phyloP scores from a whole-genome alignment of 2,113 vertebrate species.

The Gasterosteus aculeatus region DNA sequence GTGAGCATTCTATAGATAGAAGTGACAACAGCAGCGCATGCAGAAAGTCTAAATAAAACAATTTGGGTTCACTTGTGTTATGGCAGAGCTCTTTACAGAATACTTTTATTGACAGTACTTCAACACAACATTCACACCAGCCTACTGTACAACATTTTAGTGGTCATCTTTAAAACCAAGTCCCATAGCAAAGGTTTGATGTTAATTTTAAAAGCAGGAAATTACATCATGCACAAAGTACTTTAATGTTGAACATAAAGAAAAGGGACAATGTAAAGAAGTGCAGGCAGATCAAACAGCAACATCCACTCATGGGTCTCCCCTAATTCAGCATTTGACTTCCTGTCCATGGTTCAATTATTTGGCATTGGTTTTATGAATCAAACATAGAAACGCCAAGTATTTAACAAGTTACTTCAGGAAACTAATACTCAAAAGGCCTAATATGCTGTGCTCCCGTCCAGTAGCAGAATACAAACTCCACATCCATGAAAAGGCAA shows the following conservation, averaged over 20 bases:
- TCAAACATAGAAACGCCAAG: background rate
- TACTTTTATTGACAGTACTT: conserved; percentile 76
- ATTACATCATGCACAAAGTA: conserved; percentile 58
- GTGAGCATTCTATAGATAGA: background rate
- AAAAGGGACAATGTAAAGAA: background rate
- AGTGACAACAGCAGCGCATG: background rate
- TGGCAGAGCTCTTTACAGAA: conserved; percentile 46
- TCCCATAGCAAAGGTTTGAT: conserved; percentile 45
- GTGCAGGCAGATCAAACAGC: conserved; percentile 28
- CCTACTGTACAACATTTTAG: conserved; percentile 58
- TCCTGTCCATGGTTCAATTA: conserved; percentile 23
- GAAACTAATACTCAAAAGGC: background rate
- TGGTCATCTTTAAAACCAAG: conserved; percentile 54
- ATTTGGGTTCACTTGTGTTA: background rate
- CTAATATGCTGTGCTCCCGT: background rate
- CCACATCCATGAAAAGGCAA: background rate
- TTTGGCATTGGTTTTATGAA: conserved; percentile 45
- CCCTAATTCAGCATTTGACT: background rate
- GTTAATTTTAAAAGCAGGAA: conserved; percentile 33
- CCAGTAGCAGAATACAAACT: background rate
- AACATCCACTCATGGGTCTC: conserved; percentile 5
- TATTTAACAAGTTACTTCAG: background rate
- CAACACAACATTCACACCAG: conserved; percentile 73
- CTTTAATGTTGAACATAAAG: conserved; percentile 37
- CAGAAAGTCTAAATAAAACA: background rate